phyloP scores from a whole-genome alignment of 2,113 vertebrate genomes.

The Petaurus breviceps region DNA sequence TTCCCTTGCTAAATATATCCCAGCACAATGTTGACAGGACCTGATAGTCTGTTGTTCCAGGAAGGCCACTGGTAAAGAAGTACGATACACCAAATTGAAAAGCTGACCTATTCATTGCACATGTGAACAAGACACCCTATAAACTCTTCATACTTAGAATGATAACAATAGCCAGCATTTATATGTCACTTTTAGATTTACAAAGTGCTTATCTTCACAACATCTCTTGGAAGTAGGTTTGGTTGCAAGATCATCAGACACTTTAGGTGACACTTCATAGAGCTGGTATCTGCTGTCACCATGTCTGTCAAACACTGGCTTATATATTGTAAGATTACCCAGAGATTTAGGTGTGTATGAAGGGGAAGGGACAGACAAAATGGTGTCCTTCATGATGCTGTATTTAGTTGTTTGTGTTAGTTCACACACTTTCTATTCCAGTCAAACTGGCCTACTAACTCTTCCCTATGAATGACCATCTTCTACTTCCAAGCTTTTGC shows the following conservation, averaged over 20 bases:
- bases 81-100: slow-evolving; percentile 7
- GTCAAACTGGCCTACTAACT: neutral
- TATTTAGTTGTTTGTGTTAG: neutral
- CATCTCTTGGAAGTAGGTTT: neutral
- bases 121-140: neutral
- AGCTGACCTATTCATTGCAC: neutral
- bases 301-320: neutral
- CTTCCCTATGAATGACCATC: neutral
- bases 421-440: neutral
- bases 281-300: neutral
- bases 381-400: neutral
- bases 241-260: neutral
- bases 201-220: neutral
- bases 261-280: neutral
- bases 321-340: neutral
- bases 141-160: neutral
- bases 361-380: neutral
- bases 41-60: neutral
- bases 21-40: neutral
- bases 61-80: neutral
- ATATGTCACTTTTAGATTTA: neutral
- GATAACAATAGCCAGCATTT: neutral
- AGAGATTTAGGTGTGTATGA: neutral
- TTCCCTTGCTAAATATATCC: neutral
- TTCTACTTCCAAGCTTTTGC: too few species aligned